phyloP scores from a whole-genome alignment of 2,113 vertebrate species.

The Todiramphus saurophagus region DNA sequence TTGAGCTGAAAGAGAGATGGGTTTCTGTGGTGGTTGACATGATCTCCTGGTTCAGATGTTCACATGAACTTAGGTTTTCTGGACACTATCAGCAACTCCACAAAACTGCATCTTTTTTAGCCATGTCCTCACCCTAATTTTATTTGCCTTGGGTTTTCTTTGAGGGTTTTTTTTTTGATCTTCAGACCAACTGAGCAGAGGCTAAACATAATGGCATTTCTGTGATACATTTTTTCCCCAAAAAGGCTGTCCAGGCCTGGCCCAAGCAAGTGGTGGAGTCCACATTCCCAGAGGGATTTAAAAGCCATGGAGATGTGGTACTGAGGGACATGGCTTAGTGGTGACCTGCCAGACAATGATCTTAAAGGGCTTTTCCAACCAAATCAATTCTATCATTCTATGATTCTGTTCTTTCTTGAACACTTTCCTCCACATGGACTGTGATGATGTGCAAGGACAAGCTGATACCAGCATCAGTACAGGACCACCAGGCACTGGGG shows the following conservation, averaged over 20 bases:
- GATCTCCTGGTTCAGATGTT: not conserved
- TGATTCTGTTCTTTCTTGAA: not conserved
- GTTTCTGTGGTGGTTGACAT: rapidly evolving
- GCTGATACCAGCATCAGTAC: not conserved
- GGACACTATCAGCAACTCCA: not conserved
- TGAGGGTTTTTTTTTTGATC: not conserved
- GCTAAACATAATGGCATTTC: not conserved
- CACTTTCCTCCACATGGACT: not conserved
- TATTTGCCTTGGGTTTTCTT: not conserved
- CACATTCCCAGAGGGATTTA: not conserved
- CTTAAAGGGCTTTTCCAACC: not conserved
- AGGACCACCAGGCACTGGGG: not conserved
- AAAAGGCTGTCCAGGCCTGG: not conserved
- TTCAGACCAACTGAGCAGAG: not conserved
- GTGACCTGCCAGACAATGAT: not conserved
- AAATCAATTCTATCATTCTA: not conserved
- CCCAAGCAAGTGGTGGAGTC: not conserved
- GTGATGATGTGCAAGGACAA: not conserved
- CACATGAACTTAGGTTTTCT: not conserved
- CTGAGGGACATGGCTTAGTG: not conserved
- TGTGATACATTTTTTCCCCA: not conserved
- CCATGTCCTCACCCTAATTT: not conserved
- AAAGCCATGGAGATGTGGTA: not conserved
- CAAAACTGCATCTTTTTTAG: rapidly evolving
- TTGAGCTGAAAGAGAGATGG: not conserved